These are phyloP conservation scores for Pseudolaguvia tuberculata DNA, from an alignment of 2,113 vertebrate genomes.

Conservation along the genomic window DNA sequence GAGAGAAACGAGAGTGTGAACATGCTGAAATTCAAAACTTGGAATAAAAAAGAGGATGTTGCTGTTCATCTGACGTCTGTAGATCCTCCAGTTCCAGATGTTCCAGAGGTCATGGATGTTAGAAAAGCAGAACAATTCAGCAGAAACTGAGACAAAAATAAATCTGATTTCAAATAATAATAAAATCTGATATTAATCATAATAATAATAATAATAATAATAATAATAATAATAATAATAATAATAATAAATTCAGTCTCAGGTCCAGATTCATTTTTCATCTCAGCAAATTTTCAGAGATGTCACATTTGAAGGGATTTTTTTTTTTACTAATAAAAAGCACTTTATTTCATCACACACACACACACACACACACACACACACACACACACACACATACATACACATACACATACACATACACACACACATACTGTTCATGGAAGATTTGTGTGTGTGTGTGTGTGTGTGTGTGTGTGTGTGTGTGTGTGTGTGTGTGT, in stretches of 20 bases:
- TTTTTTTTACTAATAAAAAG: neutral
- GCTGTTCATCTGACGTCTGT: neutral
- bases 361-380: neutral
- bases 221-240: slow-evolving; percentile 20
- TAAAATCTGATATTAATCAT: neutral
- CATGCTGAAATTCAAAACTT: too few species aligned
- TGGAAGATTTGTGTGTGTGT: too few species aligned
- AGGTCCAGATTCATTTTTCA: slow-evolving; percentile 14
- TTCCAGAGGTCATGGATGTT: neutral
- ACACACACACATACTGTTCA: too few species aligned
- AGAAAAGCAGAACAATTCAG: slow-evolving; percentile 7
- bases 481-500: too few species aligned
- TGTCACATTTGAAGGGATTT: slow-evolving; percentile 2
- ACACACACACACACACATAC: too few species aligned
- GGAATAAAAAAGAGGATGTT: neutral
- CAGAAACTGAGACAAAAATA: neutral
- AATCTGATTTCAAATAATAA: slow-evolving; percentile 4
- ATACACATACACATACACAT: too few species aligned
- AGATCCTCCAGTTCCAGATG: neutral
- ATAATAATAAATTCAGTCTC: slow-evolving; percentile 13
- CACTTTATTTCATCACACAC: neutral
- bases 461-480: too few species aligned
- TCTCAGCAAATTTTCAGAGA: too few species aligned
- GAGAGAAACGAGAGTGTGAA: too few species aligned
- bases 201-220: slow-evolving; percentile 1